phyloP scores from a whole-genome alignment of 2,888 invertebrate genomes.

The Luffia ferchaultella region DNA sequence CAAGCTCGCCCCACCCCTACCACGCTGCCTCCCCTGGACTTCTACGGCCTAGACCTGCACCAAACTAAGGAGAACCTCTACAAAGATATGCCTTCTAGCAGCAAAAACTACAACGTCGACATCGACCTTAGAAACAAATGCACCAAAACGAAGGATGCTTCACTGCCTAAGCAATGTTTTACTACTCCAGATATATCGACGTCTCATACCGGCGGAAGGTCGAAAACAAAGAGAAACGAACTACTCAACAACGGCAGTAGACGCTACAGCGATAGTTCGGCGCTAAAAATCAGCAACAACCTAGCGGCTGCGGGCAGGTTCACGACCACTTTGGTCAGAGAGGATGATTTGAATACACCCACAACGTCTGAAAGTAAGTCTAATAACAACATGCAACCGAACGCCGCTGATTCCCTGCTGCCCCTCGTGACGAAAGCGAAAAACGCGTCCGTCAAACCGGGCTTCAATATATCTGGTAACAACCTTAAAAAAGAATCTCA shows the following conservation, averaged over 20 bases:
- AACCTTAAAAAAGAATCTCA: not conserved
- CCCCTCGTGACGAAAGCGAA: conserved; percentile 47
- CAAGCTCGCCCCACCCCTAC: conserved; percentile 24
- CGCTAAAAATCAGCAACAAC: conserved; percentile 33
- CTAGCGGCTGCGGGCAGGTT: conserved; percentile 35
- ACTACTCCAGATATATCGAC: conserved; percentile 21
- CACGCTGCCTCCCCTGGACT: conserved; percentile 34
- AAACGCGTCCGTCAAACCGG: conserved; percentile 34
- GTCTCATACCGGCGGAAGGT: conserved; percentile 17
- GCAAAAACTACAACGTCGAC: conserved; percentile 47
- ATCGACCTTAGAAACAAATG: conserved; percentile 35
- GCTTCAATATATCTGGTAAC: conserved; percentile 36
- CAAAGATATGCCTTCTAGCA: conserved; percentile 51
- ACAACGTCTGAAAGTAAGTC: conserved; percentile 30
- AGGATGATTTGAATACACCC: conserved; percentile 31
- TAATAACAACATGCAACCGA: conserved; percentile 23
- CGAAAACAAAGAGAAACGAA: conserved; percentile 31
- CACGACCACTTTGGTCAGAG: conserved; percentile 46
- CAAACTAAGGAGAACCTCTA: conserved; percentile 44
- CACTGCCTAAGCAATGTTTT: conserved; percentile 30
- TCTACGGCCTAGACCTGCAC: conserved; percentile 41
- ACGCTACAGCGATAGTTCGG: conserved; percentile 46
- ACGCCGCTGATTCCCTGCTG: conserved; percentile 9
- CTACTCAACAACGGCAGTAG: conserved; percentile 42
- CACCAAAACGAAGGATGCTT: conserved; percentile 27